Percentiles rank a stretch among this genome's conserved stretches.
These are phyloP conservation scores for Poeciliopsis paucimaculata DNA, from an alignment of 2,797 vertebrate species.

Conservation along the genomic window DNA sequence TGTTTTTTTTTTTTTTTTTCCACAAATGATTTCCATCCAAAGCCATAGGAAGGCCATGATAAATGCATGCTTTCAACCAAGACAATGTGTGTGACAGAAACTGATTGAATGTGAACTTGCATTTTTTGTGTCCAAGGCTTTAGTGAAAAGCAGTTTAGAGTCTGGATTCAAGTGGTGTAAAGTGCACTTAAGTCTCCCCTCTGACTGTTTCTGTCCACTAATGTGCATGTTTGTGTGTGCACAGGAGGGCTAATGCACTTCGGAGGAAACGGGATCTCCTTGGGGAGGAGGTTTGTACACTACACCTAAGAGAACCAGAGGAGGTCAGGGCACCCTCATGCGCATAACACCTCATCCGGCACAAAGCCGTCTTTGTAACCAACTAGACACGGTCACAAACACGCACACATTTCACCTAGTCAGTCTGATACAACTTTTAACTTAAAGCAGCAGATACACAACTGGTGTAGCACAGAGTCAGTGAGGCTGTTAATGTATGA, in stretches of 20 bases:
- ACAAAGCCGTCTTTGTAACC: constrained; percentile 84
- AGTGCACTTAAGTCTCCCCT: constrained; percentile 81
- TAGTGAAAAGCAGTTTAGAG: constrained; percentile 52
- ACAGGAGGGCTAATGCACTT: constrained; percentile 94
- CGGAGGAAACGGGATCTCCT: constrained; percentile 97
- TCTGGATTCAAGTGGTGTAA: constrained; percentile 74
- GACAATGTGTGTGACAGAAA: constrained; percentile 37
- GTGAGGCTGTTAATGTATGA: constrained; percentile 29
- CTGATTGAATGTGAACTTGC: constrained; percentile 18
- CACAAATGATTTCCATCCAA: not conserved
- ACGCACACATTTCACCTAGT: constrained; percentile 63
- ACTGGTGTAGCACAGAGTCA: constrained; percentile 30
- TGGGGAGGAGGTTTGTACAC: constrained; percentile 95
- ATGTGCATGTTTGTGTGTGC: constrained; percentile 76
- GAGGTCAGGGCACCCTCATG: constrained; percentile 80
- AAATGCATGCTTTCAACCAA: constrained; percentile 24
- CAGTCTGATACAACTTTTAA: constrained; percentile 60
- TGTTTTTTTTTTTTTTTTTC: not conserved
- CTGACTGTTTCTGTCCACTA: constrained; percentile 74
- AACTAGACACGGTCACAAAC: constrained; percentile 62
- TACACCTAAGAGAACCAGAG: constrained; percentile 89
- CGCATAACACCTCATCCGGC: constrained; percentile 72
- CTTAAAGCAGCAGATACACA: constrained; percentile 44
- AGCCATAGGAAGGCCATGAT: not conserved
- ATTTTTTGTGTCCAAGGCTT: constrained; percentile 31